These are phyloP conservation scores for Acleris emargana DNA, from an alignment of 2,888 invertebrate genomes.

Conservation along the genomic window DNA sequence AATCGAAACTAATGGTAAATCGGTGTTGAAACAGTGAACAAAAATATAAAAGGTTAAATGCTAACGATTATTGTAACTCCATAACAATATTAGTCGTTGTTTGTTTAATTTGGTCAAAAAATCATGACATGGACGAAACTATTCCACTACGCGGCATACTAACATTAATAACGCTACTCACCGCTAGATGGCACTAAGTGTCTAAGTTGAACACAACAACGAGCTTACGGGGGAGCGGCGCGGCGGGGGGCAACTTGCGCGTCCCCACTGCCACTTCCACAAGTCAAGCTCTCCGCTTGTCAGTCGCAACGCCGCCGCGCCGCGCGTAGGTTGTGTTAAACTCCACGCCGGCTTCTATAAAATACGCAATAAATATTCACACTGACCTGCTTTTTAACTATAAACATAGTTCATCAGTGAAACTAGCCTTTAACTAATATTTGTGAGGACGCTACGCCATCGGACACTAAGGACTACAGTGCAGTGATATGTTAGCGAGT, in stretches of 20 bases:
- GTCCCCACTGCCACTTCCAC: conserved; percentile 76
- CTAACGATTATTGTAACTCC: too few relatives aligned
- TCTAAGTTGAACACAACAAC: conserved; percentile 44
- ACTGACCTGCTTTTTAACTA: conserved; percentile 64
- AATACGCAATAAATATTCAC: conserved; percentile 77
- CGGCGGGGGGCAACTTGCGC: conserved; percentile 66
- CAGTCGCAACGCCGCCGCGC: conserved; percentile 77
- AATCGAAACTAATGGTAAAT: too few relatives aligned
- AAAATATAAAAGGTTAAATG: too few relatives aligned
- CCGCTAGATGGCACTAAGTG: conserved; percentile 65
- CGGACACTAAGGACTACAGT: conserved; percentile 63
- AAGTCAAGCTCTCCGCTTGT: conserved; percentile 68
- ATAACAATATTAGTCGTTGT: too few relatives aligned
- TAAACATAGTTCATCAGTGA: conserved; percentile 59
- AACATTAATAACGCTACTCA: conserved; percentile 51
- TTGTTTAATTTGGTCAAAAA: too few relatives aligned
- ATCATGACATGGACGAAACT: background rate
- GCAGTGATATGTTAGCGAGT: conserved; percentile 79
- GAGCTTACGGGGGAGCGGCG: conserved; percentile 61
- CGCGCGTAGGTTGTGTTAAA: conserved; percentile 64
- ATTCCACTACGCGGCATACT: conserved; percentile 40
- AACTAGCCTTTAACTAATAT: conserved; percentile 49
- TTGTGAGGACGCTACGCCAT: conserved; percentile 51
- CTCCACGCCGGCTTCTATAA: conserved; percentile 58
- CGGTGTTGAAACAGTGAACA: too few relatives aligned